These are phyloP conservation scores for Drosophila mettleri DNA, from an alignment of 2,888 invertebrate species.

Conservation along the genomic window DNA sequence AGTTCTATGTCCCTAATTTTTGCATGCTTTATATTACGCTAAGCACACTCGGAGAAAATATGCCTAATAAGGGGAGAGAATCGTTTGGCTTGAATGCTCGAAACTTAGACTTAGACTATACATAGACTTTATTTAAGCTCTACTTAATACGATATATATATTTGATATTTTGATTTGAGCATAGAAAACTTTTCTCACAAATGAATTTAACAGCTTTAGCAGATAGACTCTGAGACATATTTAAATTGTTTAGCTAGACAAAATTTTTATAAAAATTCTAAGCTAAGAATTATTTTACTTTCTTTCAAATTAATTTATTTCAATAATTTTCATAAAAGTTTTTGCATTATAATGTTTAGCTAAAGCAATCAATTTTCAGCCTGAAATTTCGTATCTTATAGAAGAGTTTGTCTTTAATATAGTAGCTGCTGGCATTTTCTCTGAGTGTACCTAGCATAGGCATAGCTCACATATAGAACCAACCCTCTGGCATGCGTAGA, in stretches of 20 bases:
- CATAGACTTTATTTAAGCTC: no score
- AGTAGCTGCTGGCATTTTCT: not conserved
- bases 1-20: constrained; percentile 19
- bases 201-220: not conserved
- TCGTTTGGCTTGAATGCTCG: not conserved
- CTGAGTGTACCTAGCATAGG: constrained; percentile 22
- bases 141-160: not conserved
- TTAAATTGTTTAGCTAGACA: not conserved
- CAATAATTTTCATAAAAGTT: not conserved
- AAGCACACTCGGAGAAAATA: constrained; percentile 14
- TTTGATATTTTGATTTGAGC: not conserved
- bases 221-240: not conserved
- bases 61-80: not conserved
- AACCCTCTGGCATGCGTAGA: constrained; percentile 7
- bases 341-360: not conserved
- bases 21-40: constrained; percentile 44
- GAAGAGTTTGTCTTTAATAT: no score
- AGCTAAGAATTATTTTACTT: not conserved
- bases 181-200: not conserved
- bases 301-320: not conserved
- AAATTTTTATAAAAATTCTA: not conserved
- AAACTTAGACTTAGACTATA: no score
- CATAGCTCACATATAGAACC: not conserved
- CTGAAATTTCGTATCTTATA: no score
- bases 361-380: not conserved